Conservation (phyloP, 2,797 vertebrate species). For the Podarcis siculus region DNA sequence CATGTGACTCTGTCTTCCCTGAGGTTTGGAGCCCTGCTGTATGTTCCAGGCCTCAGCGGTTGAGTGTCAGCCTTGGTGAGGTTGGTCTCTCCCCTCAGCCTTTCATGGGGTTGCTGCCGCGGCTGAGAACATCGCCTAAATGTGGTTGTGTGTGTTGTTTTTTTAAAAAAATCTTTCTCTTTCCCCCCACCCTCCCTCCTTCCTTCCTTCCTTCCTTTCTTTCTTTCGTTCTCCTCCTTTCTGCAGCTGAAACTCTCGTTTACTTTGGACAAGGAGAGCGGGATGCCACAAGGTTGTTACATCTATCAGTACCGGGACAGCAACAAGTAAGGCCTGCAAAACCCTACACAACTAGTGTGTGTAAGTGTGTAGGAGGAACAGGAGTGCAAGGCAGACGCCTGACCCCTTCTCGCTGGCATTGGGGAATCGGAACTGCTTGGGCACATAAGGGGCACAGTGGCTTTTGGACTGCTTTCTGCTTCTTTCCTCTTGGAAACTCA, state of each 20-base stretch:
- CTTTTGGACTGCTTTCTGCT: slow-evolving; percentile 13
- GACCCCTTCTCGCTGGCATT: slow-evolving; percentile 27
- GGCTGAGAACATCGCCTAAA: slow-evolving; percentile 53
- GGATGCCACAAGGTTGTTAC: slow-evolving; percentile 96
- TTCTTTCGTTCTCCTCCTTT: slow-evolving; percentile 15
- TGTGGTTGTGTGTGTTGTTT: background rate
- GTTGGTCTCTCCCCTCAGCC: slow-evolving; percentile 45
- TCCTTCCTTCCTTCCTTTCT: background rate
- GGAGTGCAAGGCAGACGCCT: background rate
- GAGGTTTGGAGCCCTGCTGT: slow-evolving; percentile 57
- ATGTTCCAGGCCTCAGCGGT: slow-evolving; percentile 62
- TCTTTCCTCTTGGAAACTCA: background rate
- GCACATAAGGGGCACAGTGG: slow-evolving; percentile 34
- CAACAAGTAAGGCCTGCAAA: slow-evolving; percentile 89
- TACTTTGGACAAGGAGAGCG: slow-evolving; percentile 90
- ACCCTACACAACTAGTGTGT: background rate
- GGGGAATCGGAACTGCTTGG: slow-evolving; percentile 24
- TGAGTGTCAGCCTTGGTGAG: slow-evolving; percentile 50
- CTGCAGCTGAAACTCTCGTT: slow-evolving; percentile 93
- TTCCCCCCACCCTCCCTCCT: background rate
- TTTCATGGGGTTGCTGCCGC: slow-evolving; percentile 37
- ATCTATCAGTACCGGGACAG: slow-evolving; percentile 95
- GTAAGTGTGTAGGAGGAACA: slow-evolving; percentile 25
- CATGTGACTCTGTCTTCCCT: slow-evolving; percentile 64
- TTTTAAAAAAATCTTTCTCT: slow-evolving; percentile 22